A percentile compares a stretch with the other conserved stretches of the same genome.
These are phyloP conservation scores for Lanistes nyassanus DNA, from an alignment of 1,140 invertebrate species.

Conservation along the genomic window DNA sequence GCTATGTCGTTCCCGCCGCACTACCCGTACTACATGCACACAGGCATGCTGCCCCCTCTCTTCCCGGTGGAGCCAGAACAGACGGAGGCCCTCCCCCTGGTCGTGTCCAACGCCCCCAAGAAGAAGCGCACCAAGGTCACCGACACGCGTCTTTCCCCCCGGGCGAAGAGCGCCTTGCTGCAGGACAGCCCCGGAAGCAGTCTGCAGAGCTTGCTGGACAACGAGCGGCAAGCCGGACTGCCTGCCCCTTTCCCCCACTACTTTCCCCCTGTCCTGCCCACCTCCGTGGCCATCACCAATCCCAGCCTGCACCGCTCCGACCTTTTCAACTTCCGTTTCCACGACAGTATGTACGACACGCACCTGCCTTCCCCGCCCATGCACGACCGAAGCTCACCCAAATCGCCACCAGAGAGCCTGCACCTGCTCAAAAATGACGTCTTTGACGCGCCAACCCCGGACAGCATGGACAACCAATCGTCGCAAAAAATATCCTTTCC, in stretches of 20 bases:
- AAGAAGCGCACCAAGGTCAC: constrained; percentile 97
- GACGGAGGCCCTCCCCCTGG: constrained; percentile 90
- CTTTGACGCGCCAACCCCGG: constrained; percentile 41
- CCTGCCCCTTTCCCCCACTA: constrained; percentile 41
- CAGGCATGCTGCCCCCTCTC: constrained; percentile 71
- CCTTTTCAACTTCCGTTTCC: constrained; percentile 78
- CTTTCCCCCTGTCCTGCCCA: constrained; percentile 82
- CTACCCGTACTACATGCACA: constrained; percentile 52
- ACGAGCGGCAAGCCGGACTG: constrained; percentile 38
- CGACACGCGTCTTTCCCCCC: constrained; percentile 91
- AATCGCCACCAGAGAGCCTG: constrained; percentile 47
- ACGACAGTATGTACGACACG: constrained; percentile 69
- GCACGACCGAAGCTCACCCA: constrained; percentile 51
- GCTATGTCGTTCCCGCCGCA: constrained; percentile 47
- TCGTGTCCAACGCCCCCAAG: constrained; percentile 85
- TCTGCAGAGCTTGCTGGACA: constrained; percentile 33
- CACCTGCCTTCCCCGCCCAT: constrained; percentile 47
- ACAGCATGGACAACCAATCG: constrained; percentile 41
- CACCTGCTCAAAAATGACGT: constrained; percentile 52
- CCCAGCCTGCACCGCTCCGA: constrained; percentile 94
- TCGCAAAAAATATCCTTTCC: constrained; percentile 68
- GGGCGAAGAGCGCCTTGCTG: constrained; percentile 62
- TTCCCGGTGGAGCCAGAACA: constrained; percentile 80
- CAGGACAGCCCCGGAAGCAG: constrained; percentile 52
- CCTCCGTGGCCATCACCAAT: constrained; percentile 95